phyloP scores from a whole-genome alignment of 2,888 invertebrate genomes.

The Tortrix viridana region DNA sequence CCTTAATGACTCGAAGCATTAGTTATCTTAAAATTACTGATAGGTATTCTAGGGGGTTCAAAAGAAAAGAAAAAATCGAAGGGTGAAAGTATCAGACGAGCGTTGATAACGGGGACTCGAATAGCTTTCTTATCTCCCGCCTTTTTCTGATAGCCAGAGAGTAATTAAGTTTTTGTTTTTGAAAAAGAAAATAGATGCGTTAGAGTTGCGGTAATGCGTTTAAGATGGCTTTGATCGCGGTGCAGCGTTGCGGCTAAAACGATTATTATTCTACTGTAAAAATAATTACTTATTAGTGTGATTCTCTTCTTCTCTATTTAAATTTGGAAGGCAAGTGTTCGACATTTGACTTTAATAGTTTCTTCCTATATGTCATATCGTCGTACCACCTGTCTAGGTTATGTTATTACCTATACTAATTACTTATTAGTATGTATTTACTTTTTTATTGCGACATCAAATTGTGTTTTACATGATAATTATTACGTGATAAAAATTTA shows the following conservation, averaged over 20 bases:
- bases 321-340: background rate
- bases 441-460: too few species aligned
- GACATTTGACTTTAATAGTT: too few species aligned
- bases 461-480: too few species aligned
- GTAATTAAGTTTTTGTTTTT: constrained; percentile 77
- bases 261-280: constrained; percentile 19
- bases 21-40: constrained; percentile 80
- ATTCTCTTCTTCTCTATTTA: background rate
- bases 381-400: too few species aligned
- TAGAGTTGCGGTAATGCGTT: constrained; percentile 68
- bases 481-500: too few species aligned
- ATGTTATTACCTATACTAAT: too few species aligned
- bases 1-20: constrained; percentile 78
- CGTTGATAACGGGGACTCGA: constrained; percentile 76
- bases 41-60: constrained; percentile 66
- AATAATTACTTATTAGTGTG: background rate
- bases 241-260: constrained; percentile 40
- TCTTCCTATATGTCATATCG: too few species aligned
- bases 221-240: constrained; percentile 71
- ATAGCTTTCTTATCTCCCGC: constrained; percentile 74
- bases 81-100: constrained; percentile 69
- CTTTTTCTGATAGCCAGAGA: constrained; percentile 71
- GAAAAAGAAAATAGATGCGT: constrained; percentile 73
- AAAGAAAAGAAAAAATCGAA: constrained; percentile 64
- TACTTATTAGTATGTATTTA: too few species aligned